Conservation (phyloP, 1,140 invertebrate genomes). For the Eueides isabella region DNA sequence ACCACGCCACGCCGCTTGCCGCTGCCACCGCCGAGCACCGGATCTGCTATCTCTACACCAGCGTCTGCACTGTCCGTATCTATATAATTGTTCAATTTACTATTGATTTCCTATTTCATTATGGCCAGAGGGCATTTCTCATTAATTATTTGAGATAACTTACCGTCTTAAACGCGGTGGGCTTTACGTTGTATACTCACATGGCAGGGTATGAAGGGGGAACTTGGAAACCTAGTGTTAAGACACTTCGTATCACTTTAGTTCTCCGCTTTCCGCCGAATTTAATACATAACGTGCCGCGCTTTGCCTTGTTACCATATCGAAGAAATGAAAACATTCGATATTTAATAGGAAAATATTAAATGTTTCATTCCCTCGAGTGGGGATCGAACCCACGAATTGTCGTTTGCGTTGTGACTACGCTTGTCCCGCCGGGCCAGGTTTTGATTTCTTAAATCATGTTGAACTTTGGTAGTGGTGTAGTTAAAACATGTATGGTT, state of each 20-base stretch:
- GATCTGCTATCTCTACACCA: slow-evolving; percentile 53
- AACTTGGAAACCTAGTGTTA: background rate
- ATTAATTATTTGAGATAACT: too few species aligned
- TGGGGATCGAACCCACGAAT: background rate
- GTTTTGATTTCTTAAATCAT: too few species aligned
- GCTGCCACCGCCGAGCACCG: slow-evolving; percentile 43
- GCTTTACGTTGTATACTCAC: background rate
- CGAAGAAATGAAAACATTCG: background rate
- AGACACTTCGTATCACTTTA: background rate
- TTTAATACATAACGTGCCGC: background rate
- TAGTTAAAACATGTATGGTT: too few species aligned
- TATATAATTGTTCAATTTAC: too few species aligned
- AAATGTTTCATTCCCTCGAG: background rate
- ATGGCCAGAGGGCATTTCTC: too few species aligned
- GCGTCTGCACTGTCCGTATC: slow-evolving; percentile 67
- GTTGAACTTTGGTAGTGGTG: too few species aligned
- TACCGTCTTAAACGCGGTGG: too few species aligned
- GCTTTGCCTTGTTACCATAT: background rate
- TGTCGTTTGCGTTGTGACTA: too few species aligned
- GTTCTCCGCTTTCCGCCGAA: background rate
- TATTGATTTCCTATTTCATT: too few species aligned
- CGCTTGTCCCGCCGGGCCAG: too few species aligned
- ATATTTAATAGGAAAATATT: too few species aligned
- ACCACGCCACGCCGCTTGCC: slow-evolving; percentile 63
- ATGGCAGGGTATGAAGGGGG: background rate